Conservation (phyloP, 2,797 vertebrate genomes). For the Catharus ustulatus region DNA sequence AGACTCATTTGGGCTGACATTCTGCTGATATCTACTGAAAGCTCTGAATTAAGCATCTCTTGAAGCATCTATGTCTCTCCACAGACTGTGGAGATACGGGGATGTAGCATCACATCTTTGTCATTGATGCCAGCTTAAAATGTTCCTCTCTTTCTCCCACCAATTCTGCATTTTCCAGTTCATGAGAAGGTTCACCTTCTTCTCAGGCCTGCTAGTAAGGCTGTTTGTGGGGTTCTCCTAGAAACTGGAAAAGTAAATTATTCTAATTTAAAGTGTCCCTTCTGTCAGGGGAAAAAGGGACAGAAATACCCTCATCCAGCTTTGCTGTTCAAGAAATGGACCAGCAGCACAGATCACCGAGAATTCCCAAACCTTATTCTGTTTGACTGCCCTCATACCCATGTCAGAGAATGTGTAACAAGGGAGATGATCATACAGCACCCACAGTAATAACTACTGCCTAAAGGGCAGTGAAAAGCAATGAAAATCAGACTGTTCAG, state of each 20-base stretch:
- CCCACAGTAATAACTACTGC: not conserved
- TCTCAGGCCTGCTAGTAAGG: not conserved
- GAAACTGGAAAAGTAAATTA: not conserved
- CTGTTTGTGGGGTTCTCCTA: not conserved
- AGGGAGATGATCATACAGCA: not conserved
- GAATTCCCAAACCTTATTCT: not conserved
- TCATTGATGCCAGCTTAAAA: not conserved
- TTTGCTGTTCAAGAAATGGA: not conserved
- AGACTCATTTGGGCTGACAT: not conserved
- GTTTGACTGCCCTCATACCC: not conserved
- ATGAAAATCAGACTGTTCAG: not conserved
- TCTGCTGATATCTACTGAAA: not conserved
- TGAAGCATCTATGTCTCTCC: not conserved
- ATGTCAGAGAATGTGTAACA: not conserved
- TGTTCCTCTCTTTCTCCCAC: not conserved
- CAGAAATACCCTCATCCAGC: not conserved
- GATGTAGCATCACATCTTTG: not conserved
- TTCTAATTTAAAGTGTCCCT: not conserved
- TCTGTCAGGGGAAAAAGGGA: not conserved
- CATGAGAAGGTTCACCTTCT: not conserved
- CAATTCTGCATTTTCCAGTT: not conserved
- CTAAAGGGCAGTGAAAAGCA: not conserved
- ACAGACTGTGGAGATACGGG: not conserved
- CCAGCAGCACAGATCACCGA: not conserved
- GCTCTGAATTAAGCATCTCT: not conserved